Base-by-base conservation (phyloP, 1,140 invertebrate genomes). In the Drosophila lacteicornis region DNA sequence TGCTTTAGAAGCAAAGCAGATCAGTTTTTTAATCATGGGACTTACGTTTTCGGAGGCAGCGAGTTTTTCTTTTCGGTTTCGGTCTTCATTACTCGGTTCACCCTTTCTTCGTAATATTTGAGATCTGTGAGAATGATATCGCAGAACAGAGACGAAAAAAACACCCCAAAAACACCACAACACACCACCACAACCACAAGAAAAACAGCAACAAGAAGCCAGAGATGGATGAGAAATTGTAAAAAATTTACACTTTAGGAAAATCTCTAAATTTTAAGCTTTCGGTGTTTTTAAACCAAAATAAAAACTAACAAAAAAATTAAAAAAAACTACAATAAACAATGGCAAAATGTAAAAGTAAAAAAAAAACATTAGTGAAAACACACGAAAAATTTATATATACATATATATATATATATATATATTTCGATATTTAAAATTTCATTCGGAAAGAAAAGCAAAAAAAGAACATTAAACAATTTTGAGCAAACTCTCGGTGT, bases 211-310 rank as follows among this genome's bases (percentile, higher is more conserved):
- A 5, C 60, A 58, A 40, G 7, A 53, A 58, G 55, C 53, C 13
- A 75, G 30, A 56, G 65, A 71, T 53, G 58, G 50, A 53, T 60
- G 60, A 62, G 59, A 69, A 83, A 91, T 82, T 91, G 87, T 87
- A 91, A 91, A 91, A 90, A 87, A 63, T 91, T 86, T 86, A 91
- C 87, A 91, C 81, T 87, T 91, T 91, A 91, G 87, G 82, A 78
- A 85, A 88, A 87, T 87, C 80, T 91, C 90, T 92, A 92, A 92
- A 92, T 91, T 92, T 85, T 92, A 92, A 92, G 91, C 91, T 92
- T 92, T 92, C 80, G 91, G 91, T 92, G 91, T 92, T 92, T 92
- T 90, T 90, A 92, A 91, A 49, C 76, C 76, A 82, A 91, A 70
- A 75, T 46, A 17, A 79, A 73, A 75, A 82, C 33, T 27, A 75